Percentiles rank a stretch among this genome's conserved stretches.
Conservation (phyloP, 2,888 invertebrate species). For the Vannuccia rotundouncinata region DNA sequence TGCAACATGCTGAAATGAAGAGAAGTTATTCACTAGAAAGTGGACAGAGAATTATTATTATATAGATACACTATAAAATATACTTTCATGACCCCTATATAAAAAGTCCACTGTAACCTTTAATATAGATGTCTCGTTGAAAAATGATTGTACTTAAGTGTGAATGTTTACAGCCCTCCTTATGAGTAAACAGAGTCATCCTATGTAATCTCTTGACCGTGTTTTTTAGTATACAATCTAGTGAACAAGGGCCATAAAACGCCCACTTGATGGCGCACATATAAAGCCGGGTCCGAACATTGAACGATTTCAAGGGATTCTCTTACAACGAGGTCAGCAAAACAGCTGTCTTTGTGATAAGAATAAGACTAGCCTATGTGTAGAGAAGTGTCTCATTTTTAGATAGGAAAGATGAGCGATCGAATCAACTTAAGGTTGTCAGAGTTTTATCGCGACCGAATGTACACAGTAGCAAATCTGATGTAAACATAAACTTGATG, state of each 20-base stretch:
- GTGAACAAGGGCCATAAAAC: neutral
- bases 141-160: no score
- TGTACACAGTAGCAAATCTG: neutral
- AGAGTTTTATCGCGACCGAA: neutral
- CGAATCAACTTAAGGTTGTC: neutral
- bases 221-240: neutral
- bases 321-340: neutral
- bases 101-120: no score
- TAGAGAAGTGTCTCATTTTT: no score
- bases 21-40: neutral
- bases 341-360: neutral
- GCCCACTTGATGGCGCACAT: neutral
- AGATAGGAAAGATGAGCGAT: neutral
- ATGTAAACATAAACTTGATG: neutral
- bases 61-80: neutral
- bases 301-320: no score
- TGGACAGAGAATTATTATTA: neutral
- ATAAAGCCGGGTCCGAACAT: no score
- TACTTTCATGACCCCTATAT: neutral
- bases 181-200: neutral
- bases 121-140: no score
- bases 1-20: neutral
- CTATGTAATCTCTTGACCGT: neutral
- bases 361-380: no score
- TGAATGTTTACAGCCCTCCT: no score